These are phyloP conservation scores for Antheraea pernyi DNA, from an alignment of 1,140 invertebrate species.

Conservation along the genomic window DNA sequence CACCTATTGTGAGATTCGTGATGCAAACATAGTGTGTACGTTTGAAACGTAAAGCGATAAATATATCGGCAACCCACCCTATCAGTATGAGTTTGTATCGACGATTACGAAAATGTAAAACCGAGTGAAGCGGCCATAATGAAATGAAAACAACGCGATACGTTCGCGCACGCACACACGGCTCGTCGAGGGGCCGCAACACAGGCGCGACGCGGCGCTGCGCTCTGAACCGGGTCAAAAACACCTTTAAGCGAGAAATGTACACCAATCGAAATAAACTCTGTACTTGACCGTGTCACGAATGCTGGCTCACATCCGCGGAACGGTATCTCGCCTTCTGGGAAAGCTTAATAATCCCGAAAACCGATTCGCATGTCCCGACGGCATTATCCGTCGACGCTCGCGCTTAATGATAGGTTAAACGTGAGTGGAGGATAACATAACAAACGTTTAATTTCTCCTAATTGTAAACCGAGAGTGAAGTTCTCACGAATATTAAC, in stretches of 20 bases:
- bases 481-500: conserved; percentile 73
- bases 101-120: conserved; percentile 75
- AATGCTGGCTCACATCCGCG: conserved; percentile 64
- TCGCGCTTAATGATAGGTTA: conserved; percentile 69
- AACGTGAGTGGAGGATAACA: conserved; percentile 62
- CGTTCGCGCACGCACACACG: conserved; percentile 47
- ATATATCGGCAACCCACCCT: conserved; percentile 54
- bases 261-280: conserved; percentile 70
- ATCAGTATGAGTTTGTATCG: conserved; percentile 54
- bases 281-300: conserved; percentile 73
- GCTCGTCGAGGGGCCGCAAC: conserved; percentile 19
- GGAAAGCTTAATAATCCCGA: conserved; percentile 70
- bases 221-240: conserved; percentile 70
- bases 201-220: conserved; percentile 38
- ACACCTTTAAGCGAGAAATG: conserved; percentile 70
- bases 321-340: conserved; percentile 72
- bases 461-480: conserved; percentile 65
- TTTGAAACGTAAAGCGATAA: conserved; percentile 2
- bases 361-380: conserved; percentile 73
- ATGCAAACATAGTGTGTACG: neutral
- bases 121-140: conserved; percentile 71
- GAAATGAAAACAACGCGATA: conserved; percentile 70
- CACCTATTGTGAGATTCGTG: neutral
- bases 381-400: conserved; percentile 62
- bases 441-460: conserved; percentile 69